These are phyloP conservation scores for Protodeltote pygarga DNA, from an alignment of 2,888 invertebrate genomes.

Conservation along the genomic window DNA sequence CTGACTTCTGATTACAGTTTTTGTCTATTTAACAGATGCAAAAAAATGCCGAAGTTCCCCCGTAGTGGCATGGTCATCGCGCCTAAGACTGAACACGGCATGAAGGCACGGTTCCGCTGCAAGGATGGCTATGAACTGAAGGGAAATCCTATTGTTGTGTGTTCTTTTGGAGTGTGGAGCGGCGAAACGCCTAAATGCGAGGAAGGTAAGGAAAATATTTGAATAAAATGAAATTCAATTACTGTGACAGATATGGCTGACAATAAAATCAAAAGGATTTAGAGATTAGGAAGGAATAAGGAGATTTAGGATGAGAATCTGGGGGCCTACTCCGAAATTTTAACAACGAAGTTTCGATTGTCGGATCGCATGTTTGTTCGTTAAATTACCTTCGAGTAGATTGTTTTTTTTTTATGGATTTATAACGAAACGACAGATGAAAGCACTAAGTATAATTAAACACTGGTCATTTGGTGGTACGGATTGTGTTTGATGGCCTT, in stretches of 20 bases:
- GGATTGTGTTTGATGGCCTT: no score
- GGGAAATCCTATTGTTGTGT: constrained; percentile 93
- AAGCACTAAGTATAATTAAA: no score
- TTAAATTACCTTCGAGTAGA: not conserved
- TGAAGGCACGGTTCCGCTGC: constrained; percentile 97
- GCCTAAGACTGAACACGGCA: constrained; percentile 98
- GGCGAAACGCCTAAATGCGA: constrained; percentile 95
- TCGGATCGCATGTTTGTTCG: no score
- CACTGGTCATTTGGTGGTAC: no score
- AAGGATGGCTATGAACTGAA: constrained; percentile 96
- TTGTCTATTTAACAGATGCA: constrained; percentile 88
- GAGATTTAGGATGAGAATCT: no score
- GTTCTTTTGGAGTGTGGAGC: constrained; percentile 98
- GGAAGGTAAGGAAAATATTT: constrained; percentile 83
- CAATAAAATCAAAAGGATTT: no score
- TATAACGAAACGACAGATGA: no score
- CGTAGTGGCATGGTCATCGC: constrained; percentile 98
- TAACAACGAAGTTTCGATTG: no score
- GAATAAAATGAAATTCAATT: no score
- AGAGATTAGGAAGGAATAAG: no score
- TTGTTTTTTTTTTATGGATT: not conserved
- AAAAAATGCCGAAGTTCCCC: constrained; percentile 93
- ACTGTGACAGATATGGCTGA: no score
- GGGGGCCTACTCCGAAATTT: no score
- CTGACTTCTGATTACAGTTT: not conserved